Conservation (phyloP, 2,113 vertebrate genomes). For the Dicrurus megarhynchus region DNA sequence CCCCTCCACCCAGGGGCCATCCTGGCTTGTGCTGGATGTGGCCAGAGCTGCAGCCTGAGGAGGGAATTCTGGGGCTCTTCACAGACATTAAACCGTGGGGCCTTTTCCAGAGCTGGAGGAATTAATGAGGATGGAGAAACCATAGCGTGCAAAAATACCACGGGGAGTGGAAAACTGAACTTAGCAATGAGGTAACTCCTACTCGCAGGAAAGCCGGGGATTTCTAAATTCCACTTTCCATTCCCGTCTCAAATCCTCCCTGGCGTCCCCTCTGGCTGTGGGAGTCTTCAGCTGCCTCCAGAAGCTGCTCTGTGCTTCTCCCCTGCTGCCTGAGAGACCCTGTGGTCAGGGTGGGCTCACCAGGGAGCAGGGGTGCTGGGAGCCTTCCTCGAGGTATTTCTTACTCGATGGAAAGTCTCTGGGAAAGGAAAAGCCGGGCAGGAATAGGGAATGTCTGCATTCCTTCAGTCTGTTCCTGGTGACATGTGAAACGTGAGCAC, state of each 20-base stretch:
- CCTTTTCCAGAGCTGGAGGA: background rate
- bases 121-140: background rate
- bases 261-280: background rate
- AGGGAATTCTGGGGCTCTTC: background rate
- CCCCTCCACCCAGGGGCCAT: background rate
- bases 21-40: fast-evolving
- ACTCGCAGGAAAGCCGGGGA: background rate
- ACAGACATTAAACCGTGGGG: background rate
- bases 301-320: background rate
- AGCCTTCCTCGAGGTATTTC: background rate
- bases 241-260: background rate
- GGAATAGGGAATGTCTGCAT: background rate
- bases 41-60: background rate
- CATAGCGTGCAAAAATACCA: background rate
- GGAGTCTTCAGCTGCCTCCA: background rate
- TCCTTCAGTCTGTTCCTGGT: background rate
- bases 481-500: background rate
- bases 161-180: background rate
- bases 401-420: background rate
- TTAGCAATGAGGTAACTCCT: background rate
- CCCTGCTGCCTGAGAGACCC: background rate
- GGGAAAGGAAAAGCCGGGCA: background rate
- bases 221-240: background rate
- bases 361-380: background rate
- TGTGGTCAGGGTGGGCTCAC: background rate